Base-by-base conservation (phyloP, 2,888 invertebrate species). In the Cosmia trapezina region DNA sequence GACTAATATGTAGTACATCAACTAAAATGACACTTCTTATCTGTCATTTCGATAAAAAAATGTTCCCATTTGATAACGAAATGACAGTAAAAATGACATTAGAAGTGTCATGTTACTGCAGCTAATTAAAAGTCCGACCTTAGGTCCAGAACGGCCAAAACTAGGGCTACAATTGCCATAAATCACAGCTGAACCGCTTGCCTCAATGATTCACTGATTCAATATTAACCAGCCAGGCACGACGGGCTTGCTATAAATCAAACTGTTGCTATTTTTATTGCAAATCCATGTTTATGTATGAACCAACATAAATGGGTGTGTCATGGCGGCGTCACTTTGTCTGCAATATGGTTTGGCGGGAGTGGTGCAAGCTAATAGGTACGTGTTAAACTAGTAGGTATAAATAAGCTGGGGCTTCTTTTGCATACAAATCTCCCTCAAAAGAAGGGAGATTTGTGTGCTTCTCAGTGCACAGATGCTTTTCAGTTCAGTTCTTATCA, bases 201-300 rank as follows among this genome's bases (percentile, higher is more conserved):
- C 45, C 12, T n/a, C 45, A 45, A 51, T 62, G 73, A 70, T 69
- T 68, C 61, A 75, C 33, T 49, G 4, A 47, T 49, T 43, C 71
- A 76, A 81, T 85, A 70, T 22, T 71, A 73, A 85, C 64, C 43
- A 69, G n/a, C 22, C n/a, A 28, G 19, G 47, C 68, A 69, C 78
- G 66, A 56, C 79, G 43, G 49, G 19, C 54, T 45, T 7, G 60
- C 61, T 43, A 67, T 73, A 70, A 54, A 68, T 81, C 59, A 70
- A 43, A 33, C 63, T n/a, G 51, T 56, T 49, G 59, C 63, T 73
- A 80, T 79, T 74, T 80, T 74, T 74, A 70, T 74, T 83, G 60
- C 79, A 54, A 72, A 51, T 49, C 7, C 78, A 79, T 83, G 67
- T 79, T 67, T 69, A 80, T 83, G 53, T 57, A 83, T 83, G 79